These are phyloP conservation scores for Gymnoscopelus braueri DNA, from an alignment of 2,797 vertebrate genomes.

Conservation along the genomic window DNA sequence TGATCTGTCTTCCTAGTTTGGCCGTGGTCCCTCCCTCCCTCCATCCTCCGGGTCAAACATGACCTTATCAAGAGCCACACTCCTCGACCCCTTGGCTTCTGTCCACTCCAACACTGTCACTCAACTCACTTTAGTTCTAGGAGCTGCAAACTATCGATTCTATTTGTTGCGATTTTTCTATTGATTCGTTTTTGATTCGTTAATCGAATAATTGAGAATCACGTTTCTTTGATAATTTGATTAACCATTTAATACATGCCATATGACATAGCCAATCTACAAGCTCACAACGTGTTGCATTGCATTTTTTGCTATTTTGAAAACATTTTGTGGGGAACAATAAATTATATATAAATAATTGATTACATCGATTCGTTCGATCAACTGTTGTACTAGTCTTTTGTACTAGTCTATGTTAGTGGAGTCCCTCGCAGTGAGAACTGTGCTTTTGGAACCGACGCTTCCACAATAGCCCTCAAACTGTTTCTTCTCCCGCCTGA, in stretches of 20 bases:
- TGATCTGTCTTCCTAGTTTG: constrained; percentile 69
- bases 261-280: no score
- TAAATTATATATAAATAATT: no score
- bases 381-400: no score
- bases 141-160: no score
- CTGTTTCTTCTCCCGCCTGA: background rate
- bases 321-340: no score
- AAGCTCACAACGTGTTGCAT: no score
- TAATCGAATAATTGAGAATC: background rate
- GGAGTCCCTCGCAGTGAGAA: constrained; percentile 59
- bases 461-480: constrained; percentile 33
- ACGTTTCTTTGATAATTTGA: no score
- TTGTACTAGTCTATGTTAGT: constrained; percentile 40
- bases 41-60: constrained; percentile 68
- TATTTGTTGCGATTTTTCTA: no score
- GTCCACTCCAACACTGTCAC: constrained; percentile 82
- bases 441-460: constrained; percentile 61
- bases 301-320: no score
- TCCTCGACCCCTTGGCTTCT: constrained; percentile 77
- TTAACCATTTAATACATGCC: no score
- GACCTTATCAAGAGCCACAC: constrained; percentile 76
- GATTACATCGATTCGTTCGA: no score
- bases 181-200: no score
- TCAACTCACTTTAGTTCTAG: constrained; percentile 54
- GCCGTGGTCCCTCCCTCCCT: constrained; percentile 22